Evolutionary conservation across 2,888 invertebrate genomes (phyloP).

Genomic region (Eledona agricola): DNA sequence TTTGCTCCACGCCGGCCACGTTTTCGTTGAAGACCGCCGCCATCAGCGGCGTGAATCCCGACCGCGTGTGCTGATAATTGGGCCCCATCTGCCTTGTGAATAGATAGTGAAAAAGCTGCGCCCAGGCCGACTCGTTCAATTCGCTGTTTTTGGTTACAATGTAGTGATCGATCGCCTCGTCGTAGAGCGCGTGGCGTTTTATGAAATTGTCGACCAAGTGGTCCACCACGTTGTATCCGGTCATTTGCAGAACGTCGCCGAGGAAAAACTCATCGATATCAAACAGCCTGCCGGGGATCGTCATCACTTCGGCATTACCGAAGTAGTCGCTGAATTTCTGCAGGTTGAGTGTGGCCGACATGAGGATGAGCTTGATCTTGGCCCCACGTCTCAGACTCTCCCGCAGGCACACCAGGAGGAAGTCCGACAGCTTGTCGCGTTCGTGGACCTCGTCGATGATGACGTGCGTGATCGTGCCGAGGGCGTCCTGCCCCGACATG

Average conservation of each 20-base stretch:
- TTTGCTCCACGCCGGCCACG: slow-evolving; percentile 71
- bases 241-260: slow-evolving; percentile 78
- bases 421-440: slow-evolving; percentile 91
- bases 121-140: slow-evolving; percentile 46
- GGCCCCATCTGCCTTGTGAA: slow-evolving; percentile 80
- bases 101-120: slow-evolving; percentile 75
- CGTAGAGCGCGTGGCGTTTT: slow-evolving; percentile 22
- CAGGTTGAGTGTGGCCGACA: slow-evolving; percentile 95
- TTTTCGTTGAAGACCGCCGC: slow-evolving; percentile 79
- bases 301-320: slow-evolving; percentile 77
- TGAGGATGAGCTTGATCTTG: slow-evolving; percentile 83
- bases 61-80: slow-evolving; percentile 73
- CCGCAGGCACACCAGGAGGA: slow-evolving; percentile 84
- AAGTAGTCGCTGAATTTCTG: slow-evolving; percentile 86
- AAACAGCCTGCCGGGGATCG: slow-evolving; percentile 78
- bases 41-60: slow-evolving; percentile 78
- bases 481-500: slow-evolving; percentile 78
- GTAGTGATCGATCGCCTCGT: slow-evolving; percentile 34
- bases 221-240: slow-evolving; percentile 65
- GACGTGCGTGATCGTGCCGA: slow-evolving; percentile 81
- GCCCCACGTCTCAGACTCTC: slow-evolving; percentile 76
- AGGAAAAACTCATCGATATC: slow-evolving; percentile 80
- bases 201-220: not conserved
- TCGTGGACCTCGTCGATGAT: slow-evolving; percentile 97
- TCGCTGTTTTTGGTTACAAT: slow-evolving; percentile 39